Base-by-base conservation (phyloP, 2,888 invertebrate genomes). In the Acanthococcus lagerstroemiae region DNA sequence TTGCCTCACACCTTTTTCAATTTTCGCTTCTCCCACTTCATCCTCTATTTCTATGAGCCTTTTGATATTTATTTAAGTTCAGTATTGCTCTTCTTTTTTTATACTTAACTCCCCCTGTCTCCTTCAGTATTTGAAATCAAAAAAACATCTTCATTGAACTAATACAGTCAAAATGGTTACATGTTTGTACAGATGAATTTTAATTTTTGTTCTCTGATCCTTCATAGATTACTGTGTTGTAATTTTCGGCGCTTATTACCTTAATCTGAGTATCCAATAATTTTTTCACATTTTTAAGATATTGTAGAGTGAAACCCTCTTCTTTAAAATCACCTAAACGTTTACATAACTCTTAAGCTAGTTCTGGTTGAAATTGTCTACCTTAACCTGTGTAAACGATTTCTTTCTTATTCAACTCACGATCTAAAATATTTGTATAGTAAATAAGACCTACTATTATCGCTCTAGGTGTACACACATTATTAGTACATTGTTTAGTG, bases 401-500 rank as follows among this genome's bases (percentile, higher is more conserved):
- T 12, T 55, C 56, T 7, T 17, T 55, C 19, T 7, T 25, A 30
- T 17, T 60, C 1, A 1, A 46, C 9, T 21, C 25, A 2, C 1
- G 2, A 12, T 22, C 58, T 1, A 60, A n/a, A 17, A 60, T 17
- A 15, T 60, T 46, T 22, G 46, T 45, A 48, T 48, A 17, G 12
- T 60, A 60, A 1, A 45, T 58, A n/a, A 58, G n/a, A 0, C 46
- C 58, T 15, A 46, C 46, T 22, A 58, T 17, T 44, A 58, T 17
- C 4, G 58, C 58, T 9, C 58, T 1, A 7, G 45, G 45, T 7
- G 45, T 24, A 46, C 58, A 58, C 9, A 58, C n/a, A 19, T 58
- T 58, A 26, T 58, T 15, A 1, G 45, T 58, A 46, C 58, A 46
- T n/a, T 2, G 24, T 46, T 58, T 58, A 5, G 58, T 58, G 21